Evolutionary conservation across 1,140 invertebrate genomes (phyloP).

Genomic region (Anagrus nilaparvatae): DNA sequence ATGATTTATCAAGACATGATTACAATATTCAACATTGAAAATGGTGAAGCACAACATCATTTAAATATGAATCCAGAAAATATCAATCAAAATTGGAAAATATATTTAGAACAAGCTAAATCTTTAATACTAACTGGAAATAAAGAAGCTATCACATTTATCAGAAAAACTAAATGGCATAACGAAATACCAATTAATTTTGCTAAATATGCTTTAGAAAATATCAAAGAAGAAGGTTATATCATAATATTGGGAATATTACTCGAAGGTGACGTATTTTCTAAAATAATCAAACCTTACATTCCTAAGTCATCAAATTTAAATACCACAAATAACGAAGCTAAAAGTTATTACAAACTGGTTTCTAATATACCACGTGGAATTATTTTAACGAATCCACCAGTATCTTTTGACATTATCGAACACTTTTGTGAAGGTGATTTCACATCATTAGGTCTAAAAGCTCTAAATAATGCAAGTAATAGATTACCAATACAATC

Average conservation of each 20-base stretch:
- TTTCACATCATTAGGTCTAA: background rate
- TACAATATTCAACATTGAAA: conserved; percentile 1
- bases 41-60: background rate
- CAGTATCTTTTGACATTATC: background rate
- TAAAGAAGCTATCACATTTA: too few relatives aligned
- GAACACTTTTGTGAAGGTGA: background rate
- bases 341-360: background rate
- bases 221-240: background rate
- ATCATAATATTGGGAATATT: background rate
- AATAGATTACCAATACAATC: background rate
- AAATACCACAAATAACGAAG: background rate
- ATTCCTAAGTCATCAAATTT: background rate
- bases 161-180: conserved; percentile 1
- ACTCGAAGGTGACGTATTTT: background rate
- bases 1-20: too few relatives aligned
- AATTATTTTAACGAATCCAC: background rate
- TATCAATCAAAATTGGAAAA: conserved; percentile 5
- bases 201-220: background rate
- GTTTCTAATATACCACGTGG: background rate
- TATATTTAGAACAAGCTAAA: too few relatives aligned
- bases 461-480: background rate
- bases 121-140: too few relatives aligned
- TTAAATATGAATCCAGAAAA: background rate
- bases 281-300: background rate
- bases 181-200: conserved; percentile 8